Percentiles rank a stretch among this genome's conserved stretches.
These are phyloP conservation scores for Colius striatus DNA, from an alignment of 2,113 vertebrate genomes.

Conservation along the genomic window DNA sequence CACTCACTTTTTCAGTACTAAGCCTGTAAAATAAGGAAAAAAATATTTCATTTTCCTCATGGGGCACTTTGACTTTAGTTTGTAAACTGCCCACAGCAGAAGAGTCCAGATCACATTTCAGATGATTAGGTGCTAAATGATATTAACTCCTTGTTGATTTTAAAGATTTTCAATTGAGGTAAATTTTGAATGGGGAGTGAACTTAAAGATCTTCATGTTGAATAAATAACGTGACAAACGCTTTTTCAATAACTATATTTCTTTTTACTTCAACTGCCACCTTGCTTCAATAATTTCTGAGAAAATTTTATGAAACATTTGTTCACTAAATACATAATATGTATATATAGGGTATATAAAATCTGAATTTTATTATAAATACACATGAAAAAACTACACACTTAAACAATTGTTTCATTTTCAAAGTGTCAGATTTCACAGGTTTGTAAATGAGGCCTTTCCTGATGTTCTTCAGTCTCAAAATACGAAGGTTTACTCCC, in stretches of 20 bases:
- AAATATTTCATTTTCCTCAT: background rate
- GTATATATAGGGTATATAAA: background rate
- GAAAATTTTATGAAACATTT: background rate
- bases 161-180: background rate
- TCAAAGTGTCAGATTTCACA: background rate
- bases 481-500: background rate
- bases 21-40: fast-evolving
- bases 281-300: background rate
- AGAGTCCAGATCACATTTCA: background rate
- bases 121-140: background rate
- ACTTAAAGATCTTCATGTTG: background rate
- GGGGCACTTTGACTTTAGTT: background rate
- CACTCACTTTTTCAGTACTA: background rate
- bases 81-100: background rate
- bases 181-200: background rate
- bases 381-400: background rate
- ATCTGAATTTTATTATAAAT: background rate
- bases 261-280: background rate
- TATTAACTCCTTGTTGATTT: background rate
- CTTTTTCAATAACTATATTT: background rate
- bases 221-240: background rate
- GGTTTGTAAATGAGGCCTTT: background rate
- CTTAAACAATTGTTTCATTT: background rate
- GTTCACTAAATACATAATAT: background rate
- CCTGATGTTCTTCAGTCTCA: background rate